Percentiles rank a stretch among this genome's conserved stretches.
phyloP scores from a whole-genome alignment of 2,888 invertebrate species.

The Melanostoma mellinum region DNA sequence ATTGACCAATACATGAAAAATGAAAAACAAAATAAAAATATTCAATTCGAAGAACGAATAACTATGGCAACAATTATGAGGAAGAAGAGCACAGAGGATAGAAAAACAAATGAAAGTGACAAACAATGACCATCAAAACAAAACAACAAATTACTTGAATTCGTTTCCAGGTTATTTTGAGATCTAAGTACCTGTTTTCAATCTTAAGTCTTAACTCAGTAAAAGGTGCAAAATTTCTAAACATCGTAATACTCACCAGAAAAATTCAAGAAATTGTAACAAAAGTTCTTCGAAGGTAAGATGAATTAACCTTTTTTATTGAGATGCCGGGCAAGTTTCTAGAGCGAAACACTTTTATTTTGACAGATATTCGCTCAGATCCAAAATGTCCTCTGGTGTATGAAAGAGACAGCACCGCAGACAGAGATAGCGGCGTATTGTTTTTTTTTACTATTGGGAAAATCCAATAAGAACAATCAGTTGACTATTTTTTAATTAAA shows the following conservation, averaged over 20 bases:
- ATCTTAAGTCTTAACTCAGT: too few species aligned
- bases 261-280: slow-evolving; percentile 41
- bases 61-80: too few species aligned
- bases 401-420: slow-evolving; percentile 14
- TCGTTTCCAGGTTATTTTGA: not conserved
- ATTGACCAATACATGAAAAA: too few species aligned
- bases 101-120: slow-evolving; percentile 49
- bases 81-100: too few species aligned
- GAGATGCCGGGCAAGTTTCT: slow-evolving; percentile 53
- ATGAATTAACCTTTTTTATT: slow-evolving; percentile 13
- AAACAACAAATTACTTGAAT: slow-evolving; percentile 12
- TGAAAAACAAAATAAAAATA: too few species aligned
- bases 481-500: slow-evolving; percentile 34
- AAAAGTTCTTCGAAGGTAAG: slow-evolving; percentile 11
- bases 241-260: slow-evolving; percentile 42
- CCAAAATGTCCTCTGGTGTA: slow-evolving; percentile 58
- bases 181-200: slow-evolving; percentile 2
- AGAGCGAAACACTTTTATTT: slow-evolving; percentile 39
- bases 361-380: slow-evolving; percentile 59
- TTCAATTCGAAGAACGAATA: too few species aligned
- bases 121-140: slow-evolving; percentile 65
- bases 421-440: slow-evolving; percentile 10
- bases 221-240: too few species aligned
- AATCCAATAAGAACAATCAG: slow-evolving; percentile 42
- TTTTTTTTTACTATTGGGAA: slow-evolving; percentile 6